Evolutionary conservation across 2,113 vertebrate species (phyloP).

Genomic region (Alouatta palliata): DNA sequence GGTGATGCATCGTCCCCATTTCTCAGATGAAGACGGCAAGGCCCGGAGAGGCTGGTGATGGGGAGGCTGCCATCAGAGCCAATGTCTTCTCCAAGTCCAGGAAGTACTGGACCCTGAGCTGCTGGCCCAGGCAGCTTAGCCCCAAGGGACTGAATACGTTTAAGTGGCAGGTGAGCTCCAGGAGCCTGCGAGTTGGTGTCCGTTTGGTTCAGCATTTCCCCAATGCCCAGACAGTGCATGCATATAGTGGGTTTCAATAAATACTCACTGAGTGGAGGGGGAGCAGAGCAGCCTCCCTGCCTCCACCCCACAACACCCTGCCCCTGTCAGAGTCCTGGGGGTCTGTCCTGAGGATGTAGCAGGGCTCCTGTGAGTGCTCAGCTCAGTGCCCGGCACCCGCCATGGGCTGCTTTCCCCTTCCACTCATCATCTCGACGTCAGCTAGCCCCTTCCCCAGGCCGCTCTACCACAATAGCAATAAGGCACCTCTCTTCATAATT

Average conservation of each 20-base stretch:
- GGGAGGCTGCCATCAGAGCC: neutral
- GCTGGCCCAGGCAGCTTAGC: neutral
- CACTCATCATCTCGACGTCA: accelerated
- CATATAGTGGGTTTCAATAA: neutral
- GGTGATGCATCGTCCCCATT: neutral
- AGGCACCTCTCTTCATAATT: neutral
- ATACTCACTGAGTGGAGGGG: neutral
- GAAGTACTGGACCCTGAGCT: neutral
- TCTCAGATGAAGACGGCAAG: neutral
- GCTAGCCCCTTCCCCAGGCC: neutral
- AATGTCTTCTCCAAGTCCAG: neutral
- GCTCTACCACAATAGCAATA: neutral
- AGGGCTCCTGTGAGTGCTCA: neutral
- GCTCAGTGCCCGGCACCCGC: neutral
- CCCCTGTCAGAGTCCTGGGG: neutral
- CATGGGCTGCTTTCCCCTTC: neutral
- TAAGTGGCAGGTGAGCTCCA: neutral
- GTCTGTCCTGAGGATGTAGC: neutral
- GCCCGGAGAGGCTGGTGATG: neutral
- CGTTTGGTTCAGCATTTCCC: neutral
- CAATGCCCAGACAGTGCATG: neutral
- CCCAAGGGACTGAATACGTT: neutral
- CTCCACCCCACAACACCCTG: neutral
- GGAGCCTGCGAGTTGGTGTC: neutral
- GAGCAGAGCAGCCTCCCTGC: neutral